Conservation (phyloP, 2,113 vertebrate genomes). For the Apteryx mantelli region DNA sequence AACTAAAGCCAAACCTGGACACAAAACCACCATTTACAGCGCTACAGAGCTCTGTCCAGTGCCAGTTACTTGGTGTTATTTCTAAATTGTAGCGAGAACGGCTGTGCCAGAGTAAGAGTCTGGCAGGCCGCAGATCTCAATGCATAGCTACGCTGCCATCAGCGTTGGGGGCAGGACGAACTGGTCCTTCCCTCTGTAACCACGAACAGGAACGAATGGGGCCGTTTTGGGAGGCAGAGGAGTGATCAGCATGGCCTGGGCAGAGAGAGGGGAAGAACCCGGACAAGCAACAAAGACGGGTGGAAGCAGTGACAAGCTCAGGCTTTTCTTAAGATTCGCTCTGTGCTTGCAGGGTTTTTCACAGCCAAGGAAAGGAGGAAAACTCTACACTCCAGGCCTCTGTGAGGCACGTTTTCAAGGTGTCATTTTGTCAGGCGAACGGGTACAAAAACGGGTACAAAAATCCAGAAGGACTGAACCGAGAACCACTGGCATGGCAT, state of each 20-base stretch:
- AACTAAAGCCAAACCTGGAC: not conserved
- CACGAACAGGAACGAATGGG: accelerated
- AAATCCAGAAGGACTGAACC: not conserved
- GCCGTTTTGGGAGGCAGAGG: not conserved
- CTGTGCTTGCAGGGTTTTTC: not conserved
- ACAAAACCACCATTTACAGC: not conserved
- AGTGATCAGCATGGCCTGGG: not conserved
- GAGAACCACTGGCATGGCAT: not conserved
- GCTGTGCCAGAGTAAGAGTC: not conserved
- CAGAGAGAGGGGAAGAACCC: not conserved
- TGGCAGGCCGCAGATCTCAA: accelerated
- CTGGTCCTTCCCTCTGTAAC: not conserved
- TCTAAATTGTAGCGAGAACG: accelerated
- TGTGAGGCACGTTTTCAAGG: not conserved
- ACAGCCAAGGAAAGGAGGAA: not conserved
- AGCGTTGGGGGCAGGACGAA: not conserved
- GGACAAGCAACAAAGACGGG: not conserved
- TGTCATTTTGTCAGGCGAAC: not conserved
- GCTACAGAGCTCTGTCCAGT: not conserved
- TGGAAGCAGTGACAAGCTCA: not conserved
- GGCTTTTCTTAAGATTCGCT: not conserved
- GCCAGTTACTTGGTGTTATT: not conserved
- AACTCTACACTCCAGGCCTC: not conserved
- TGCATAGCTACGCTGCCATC: not conserved
- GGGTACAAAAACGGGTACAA: not conserved